A percentile compares a stretch with the other conserved stretches of the same genome.
Conservation (phyloP, 2,797 vertebrate genomes). For the Myripristis murdjan region DNA sequence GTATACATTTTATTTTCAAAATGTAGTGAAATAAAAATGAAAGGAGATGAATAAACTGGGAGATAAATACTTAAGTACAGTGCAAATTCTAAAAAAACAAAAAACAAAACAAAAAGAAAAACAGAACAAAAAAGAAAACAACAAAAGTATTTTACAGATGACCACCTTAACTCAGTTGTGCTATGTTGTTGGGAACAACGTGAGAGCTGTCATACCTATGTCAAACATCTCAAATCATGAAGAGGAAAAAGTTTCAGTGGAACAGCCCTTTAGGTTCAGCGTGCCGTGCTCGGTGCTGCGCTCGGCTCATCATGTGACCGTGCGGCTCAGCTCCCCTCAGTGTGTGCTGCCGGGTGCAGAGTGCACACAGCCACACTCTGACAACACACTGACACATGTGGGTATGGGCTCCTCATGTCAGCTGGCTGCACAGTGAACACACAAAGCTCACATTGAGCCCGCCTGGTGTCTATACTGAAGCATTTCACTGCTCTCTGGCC, state of each 20-base stretch:
- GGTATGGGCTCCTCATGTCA: conserved; percentile 1
- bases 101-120: too few relatives aligned
- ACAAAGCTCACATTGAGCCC: conserved; percentile 64
- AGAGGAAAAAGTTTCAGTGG: not conserved
- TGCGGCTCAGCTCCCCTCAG: conserved; percentile 30
- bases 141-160: too few relatives aligned
- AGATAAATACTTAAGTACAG: too few relatives aligned
- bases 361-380: conserved; percentile 48
- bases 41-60: too few relatives aligned
- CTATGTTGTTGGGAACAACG: too few relatives aligned
- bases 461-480: not conserved
- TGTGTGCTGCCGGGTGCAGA: conserved; percentile 11
- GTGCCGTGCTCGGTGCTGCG: not conserved
- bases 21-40: too few relatives aligned
- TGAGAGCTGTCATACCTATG: too few relatives aligned
- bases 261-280: conserved; percentile 1
- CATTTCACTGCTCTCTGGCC: conserved; percentile 11
- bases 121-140: too few relatives aligned
- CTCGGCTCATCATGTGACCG: conserved; percentile 56
- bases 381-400: conserved; percentile 19
- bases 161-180: too few relatives aligned
- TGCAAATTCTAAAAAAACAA: too few relatives aligned
- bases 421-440: conserved; percentile 17
- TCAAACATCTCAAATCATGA: too few relatives aligned
- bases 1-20: too few relatives aligned